These are phyloP conservation scores for Drosophila fulvimacula DNA, from an alignment of 2,888 invertebrate genomes.

Conservation along the genomic window DNA sequence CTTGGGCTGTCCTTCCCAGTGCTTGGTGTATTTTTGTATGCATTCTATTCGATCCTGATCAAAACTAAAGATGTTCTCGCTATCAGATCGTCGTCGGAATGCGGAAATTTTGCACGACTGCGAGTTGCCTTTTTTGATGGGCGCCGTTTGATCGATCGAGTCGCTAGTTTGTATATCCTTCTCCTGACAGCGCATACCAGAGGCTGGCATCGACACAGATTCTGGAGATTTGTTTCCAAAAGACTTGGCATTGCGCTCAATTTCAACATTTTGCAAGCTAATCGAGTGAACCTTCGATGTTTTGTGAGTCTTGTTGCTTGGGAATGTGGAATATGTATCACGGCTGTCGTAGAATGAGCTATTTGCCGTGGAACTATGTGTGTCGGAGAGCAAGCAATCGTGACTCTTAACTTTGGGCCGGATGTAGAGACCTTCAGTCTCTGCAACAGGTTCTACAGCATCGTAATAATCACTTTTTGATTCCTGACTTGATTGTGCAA, in stretches of 20 bases:
- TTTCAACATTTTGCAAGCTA: slow-evolving; percentile 89
- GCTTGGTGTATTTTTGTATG: slow-evolving; percentile 86
- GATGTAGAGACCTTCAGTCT: slow-evolving; percentile 60
- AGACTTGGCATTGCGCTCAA: slow-evolving; percentile 86
- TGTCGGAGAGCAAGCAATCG: slow-evolving; percentile 87
- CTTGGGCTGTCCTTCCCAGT: slow-evolving; percentile 82
- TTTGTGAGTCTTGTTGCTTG: slow-evolving; percentile 87
- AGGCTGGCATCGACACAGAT: slow-evolving; percentile 73
- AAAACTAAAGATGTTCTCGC: slow-evolving; percentile 90
- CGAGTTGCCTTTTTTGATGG: slow-evolving; percentile 73
- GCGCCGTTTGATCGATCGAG: slow-evolving; percentile 79
- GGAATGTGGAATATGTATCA: slow-evolving; percentile 88
- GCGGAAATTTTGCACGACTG: slow-evolving; percentile 83
- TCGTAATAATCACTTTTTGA: slow-evolving; percentile 90
- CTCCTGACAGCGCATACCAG: slow-evolving; percentile 78
- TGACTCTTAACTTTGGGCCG: slow-evolving; percentile 86
- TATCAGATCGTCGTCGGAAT: slow-evolving; percentile 89
- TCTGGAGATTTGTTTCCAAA: slow-evolving; percentile 83
- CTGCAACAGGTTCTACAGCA: slow-evolving; percentile 85
- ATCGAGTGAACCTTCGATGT: slow-evolving; percentile 88
- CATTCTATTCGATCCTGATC: slow-evolving; percentile 91
- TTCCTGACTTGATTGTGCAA: slow-evolving; percentile 88
- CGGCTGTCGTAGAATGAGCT: slow-evolving; percentile 86
- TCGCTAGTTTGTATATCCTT: slow-evolving; percentile 83
- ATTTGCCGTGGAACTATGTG: slow-evolving; percentile 83